Conservation (phyloP, 2,113 vertebrate species). For the Siniperca knerii region DNA sequence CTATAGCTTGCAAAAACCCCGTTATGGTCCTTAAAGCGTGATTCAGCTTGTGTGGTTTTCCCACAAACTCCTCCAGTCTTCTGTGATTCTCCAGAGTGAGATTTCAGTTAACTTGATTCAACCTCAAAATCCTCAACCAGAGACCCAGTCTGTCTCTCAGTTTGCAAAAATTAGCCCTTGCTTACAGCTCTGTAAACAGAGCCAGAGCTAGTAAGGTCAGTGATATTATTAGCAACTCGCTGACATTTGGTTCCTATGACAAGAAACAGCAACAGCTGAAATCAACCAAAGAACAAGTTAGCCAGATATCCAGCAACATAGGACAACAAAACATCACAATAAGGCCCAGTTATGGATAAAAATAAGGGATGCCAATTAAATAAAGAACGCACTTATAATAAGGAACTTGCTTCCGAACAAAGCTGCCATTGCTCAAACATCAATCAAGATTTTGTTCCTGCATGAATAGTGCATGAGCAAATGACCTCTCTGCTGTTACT, state of each 20-base stretch:
- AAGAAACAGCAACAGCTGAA: slow-evolving; percentile 32
- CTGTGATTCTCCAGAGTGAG: slow-evolving; percentile 9
- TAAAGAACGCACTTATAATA: neutral
- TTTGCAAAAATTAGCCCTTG: neutral
- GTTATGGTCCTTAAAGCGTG: too few species aligned
- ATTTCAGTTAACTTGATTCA: neutral
- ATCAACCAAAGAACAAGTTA: neutral
- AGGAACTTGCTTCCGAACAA: neutral
- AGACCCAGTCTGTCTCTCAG: neutral
- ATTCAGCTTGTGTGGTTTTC: too few species aligned
- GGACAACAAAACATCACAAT: neutral
- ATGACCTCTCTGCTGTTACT: neutral
- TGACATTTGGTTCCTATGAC: slow-evolving; percentile 67
- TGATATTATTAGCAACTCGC: slow-evolving; percentile 52
- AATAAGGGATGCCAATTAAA: neutral
- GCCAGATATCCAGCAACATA: neutral
- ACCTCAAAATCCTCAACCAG: slow-evolving; percentile 11
- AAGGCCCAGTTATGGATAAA: neutral
- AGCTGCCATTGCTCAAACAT: neutral
- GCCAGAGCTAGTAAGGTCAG: slow-evolving; percentile 40
- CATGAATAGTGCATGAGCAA: slow-evolving; percentile 7
- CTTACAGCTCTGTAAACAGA: slow-evolving; percentile 12
- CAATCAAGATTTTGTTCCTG: neutral
- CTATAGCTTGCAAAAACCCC: too few species aligned
- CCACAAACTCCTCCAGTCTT: neutral